Evolutionary conservation across 37 sponge, comb jelly and placozoan species (phyloP).

Genomic region (Oscarella lobularis): DNA sequence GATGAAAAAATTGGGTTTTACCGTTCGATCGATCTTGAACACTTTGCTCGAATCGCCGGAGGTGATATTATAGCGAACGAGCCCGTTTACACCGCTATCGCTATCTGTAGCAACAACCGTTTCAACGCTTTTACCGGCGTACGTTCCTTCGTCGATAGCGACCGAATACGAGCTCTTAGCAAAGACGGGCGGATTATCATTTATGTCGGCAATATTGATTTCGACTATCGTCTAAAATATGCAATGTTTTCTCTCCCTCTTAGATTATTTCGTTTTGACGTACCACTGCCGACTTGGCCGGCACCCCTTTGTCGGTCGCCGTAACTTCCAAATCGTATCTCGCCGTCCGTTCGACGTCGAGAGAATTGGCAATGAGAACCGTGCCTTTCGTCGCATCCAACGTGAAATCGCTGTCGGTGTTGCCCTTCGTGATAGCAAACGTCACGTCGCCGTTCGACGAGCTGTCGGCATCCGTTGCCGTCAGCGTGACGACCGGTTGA

Average conservation of each 20-base stretch:
- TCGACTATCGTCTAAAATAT: slow-evolving; percentile 16
- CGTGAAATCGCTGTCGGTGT: not conserved
- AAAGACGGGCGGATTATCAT: slow-evolving; percentile 61
- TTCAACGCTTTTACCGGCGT: not conserved
- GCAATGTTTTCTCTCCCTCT: too few relatives aligned
- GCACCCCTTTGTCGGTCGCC: not conserved
- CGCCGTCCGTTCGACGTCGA: not conserved
- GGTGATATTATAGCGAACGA: not conserved
- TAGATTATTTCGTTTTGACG: too few relatives aligned
- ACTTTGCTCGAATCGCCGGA: not conserved
- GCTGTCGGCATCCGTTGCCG: slow-evolving; percentile 38
- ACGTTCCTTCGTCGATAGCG: slow-evolving; percentile 18
- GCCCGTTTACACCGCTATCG: not conserved
- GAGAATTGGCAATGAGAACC: not conserved
- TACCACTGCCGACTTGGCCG: not conserved
- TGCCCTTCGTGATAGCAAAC: slow-evolving; percentile 18
- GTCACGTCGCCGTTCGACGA: not conserved
- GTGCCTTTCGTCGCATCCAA: not conserved
- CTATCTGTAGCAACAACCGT: not conserved
- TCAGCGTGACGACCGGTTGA: slow-evolving; percentile 10
- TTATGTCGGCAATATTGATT: slow-evolving; percentile 31
- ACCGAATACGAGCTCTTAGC: slow-evolving; percentile 10
- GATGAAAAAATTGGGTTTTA: not conserved
- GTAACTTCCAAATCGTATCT: not conserved
- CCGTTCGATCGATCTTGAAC: not conserved